A percentile compares a stretch with the other conserved stretches of the same genome.
phyloP scores from a whole-genome alignment of 2,888 invertebrate genomes.

The Caenorhabditis parvicauda region DNA sequence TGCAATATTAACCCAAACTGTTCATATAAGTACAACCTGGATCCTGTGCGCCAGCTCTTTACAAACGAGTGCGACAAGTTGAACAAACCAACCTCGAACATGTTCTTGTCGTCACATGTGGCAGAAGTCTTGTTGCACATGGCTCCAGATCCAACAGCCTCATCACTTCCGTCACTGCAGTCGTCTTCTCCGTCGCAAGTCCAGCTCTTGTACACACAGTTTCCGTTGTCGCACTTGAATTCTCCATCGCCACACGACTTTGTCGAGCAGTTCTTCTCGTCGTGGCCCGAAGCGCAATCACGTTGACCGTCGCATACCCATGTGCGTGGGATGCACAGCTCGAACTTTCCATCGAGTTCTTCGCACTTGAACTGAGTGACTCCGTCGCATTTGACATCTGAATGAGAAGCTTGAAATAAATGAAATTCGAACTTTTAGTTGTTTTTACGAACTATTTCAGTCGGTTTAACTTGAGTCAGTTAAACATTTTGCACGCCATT shows the following conservation, averaged over 20 bases:
- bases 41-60: too few relatives aligned
- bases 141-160: slow-evolving; percentile 9
- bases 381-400: slow-evolving; percentile 35
- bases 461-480: too few relatives aligned
- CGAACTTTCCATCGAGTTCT: slow-evolving; percentile 46
- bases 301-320: slow-evolving; percentile 58
- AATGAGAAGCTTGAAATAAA: too few relatives aligned
- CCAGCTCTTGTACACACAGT: slow-evolving; percentile 55
- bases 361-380: slow-evolving; percentile 54
- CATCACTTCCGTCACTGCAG: slow-evolving; percentile 52
- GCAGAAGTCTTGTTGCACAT: slow-evolving; percentile 9
- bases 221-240: slow-evolving; percentile 44
- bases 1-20: too few relatives aligned
- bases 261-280: slow-evolving; percentile 45
- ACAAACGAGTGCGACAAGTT: too few relatives aligned
- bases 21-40: too few relatives aligned
- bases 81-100: slow-evolving; percentile 25
- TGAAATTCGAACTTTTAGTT: too few relatives aligned
- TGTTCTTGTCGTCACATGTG: slow-evolving; percentile 9
- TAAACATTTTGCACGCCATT: not conserved
- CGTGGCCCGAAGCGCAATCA: slow-evolving; percentile 52
- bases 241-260: slow-evolving; percentile 34
- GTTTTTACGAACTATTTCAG: too few relatives aligned
- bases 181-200: slow-evolving; percentile 57
- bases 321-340: slow-evolving; percentile 51